Conservation (phyloP, 2,888 invertebrate genomes). For the Rotaria magnacalcarata region DNA sequence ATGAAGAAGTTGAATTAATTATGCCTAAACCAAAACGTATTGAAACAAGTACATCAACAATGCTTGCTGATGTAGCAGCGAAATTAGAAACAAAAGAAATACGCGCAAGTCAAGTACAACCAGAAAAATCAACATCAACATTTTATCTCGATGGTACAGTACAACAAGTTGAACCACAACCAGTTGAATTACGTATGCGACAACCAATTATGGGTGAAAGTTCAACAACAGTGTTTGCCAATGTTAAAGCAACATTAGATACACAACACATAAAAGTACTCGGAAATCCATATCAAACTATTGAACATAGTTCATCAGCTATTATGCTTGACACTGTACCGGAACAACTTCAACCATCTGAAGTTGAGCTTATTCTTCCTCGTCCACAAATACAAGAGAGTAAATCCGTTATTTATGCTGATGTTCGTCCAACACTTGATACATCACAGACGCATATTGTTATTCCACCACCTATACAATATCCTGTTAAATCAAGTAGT, state of each 20-base stretch:
- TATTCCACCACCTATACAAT: neutral
- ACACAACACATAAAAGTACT: conserved; percentile 1
- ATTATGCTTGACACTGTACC: neutral
- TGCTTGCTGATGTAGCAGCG: conserved; percentile 5
- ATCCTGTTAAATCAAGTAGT: neutral
- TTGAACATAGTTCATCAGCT: neutral
- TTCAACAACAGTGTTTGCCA: neutral
- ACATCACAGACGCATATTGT: conserved; percentile 1
- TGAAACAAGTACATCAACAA: conserved; percentile 5
- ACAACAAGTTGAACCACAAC: neutral
- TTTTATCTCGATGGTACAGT: neutral
- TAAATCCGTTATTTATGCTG: neutral
- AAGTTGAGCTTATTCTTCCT: neutral
- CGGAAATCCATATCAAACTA: neutral
- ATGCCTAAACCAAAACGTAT: conserved; percentile 19
- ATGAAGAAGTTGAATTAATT: neutral
- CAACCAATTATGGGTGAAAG: conserved; percentile 3
- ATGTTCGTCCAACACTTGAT: neutral
- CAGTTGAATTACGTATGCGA: neutral
- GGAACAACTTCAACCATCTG: neutral
- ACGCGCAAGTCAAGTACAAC: neutral
- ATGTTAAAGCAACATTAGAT: conserved; percentile 24
- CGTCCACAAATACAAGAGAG: conserved; percentile 32
- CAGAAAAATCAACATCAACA: neutral
- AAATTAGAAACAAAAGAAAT: neutral